Evolutionary conservation across 2,113 vertebrate species (phyloP), one percentile per base, ranked within the genome.

Genomic region (Nicator chloris): DNA sequence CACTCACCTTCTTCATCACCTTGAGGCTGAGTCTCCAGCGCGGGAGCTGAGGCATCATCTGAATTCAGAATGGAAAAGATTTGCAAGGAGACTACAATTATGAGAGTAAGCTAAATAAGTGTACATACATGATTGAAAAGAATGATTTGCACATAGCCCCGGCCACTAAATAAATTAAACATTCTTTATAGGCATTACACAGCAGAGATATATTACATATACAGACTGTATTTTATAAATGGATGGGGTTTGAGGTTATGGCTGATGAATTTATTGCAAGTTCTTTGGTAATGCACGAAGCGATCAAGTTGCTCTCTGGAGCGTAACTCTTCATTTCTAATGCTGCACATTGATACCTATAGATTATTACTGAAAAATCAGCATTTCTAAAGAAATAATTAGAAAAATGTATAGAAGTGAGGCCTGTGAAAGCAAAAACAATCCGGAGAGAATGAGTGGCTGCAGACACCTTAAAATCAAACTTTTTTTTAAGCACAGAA

Each of bases 51-150:
- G 76, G 98, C 97, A 96, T 99, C 99, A 99, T 99, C 99, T 99
- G 99, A 98, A 98, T 99, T 99, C 98, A 99, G 98, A 99, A 99
- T 98, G 98, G 99, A 99, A 98, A 99, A 99, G 98, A 99, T 99
- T 99, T 99, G 99, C 99, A 99, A 99, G 98, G 99, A 99, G 98
- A 99, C 99, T 99, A 99, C 99, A 98, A 99, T 99, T 99, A 99
- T 97, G 95, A 99, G 97, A 98, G 98, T 98, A 98, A 99, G 97
- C 95, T 96, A 98, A 97, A 98, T 98, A 94, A 98, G 95, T 98
- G 96, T 72, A 97, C 90, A 96, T 95, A 92, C 91, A 18, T 97
- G 93, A 95, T 7, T 94, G 95, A 92, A 89, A 90, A 76, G 81
- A 78, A 96, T 96, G 97, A 97, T 98, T 98, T 98, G 98, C 98